Evolutionary conservation across 2,113 vertebrate species (phyloP).

Genomic region (Zosterops pallidus): DNA sequence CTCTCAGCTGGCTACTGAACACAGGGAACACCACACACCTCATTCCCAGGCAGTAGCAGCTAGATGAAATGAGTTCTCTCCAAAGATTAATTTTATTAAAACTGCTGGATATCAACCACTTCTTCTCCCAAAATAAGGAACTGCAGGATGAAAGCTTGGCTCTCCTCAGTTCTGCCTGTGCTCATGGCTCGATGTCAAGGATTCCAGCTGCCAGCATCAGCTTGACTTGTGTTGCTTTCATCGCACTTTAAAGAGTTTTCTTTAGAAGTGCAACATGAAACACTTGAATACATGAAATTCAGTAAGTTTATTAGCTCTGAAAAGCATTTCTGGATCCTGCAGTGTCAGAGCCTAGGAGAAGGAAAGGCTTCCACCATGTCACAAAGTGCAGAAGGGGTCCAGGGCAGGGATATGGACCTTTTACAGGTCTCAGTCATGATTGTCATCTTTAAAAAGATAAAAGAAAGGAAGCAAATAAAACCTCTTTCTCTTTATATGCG

Average conservation of each 20-base stretch:
- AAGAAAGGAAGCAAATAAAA: background rate
- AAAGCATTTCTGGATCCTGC: background rate
- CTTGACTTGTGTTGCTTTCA: constrained; percentile 29
- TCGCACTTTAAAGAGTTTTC: background rate
- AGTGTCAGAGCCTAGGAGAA: background rate
- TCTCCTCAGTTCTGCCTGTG: background rate
- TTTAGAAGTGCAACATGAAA: constrained; percentile 13
- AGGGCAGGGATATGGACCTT: background rate
- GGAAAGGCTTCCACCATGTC: background rate
- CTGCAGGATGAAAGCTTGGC: background rate
- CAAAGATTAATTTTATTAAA: background rate
- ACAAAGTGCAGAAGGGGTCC: background rate
- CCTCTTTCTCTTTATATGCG: background rate
- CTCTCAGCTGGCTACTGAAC: background rate
- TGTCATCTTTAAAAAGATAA: background rate
- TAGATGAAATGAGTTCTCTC: background rate
- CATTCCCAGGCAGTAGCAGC: background rate
- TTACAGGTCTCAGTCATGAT: background rate
- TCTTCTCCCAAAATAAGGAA: background rate
- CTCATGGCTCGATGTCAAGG: background rate
- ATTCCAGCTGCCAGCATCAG: constrained; percentile 20
- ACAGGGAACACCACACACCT: background rate
- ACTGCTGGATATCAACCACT: background rate
- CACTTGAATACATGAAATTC: background rate
- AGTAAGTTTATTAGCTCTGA: background rate